Evolutionary conservation across 1,140 invertebrate species (phyloP).

Genomic region (Oscheius sp.): DNA sequence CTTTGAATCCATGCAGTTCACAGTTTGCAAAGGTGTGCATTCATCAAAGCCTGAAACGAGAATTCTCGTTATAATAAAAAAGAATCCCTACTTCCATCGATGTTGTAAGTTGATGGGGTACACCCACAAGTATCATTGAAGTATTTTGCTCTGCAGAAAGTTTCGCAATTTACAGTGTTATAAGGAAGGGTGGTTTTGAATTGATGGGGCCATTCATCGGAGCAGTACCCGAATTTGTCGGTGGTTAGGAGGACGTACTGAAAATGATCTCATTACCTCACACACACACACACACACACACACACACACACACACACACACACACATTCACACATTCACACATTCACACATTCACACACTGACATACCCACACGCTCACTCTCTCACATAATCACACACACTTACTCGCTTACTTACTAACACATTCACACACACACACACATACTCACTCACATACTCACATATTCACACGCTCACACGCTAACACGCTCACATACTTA

Average conservation of each 20-base stretch:
- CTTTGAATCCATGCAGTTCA: neutral
- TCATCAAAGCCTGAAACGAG: neutral
- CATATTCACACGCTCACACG: no score
- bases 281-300: no score
- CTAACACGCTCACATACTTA: no score
- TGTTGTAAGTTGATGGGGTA: conserved; percentile 53
- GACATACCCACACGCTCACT: no score
- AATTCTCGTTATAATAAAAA: neutral
- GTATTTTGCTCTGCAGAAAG: conserved; percentile 50
- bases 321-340: no score
- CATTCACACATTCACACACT: no score
- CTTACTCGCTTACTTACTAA: no score
- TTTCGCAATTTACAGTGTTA: conserved; percentile 46
- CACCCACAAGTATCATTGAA: conserved; percentile 56
- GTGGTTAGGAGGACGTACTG: conserved; percentile 50
- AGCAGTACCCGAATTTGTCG: conserved; percentile 53
- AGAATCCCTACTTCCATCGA: conserved; percentile 23
- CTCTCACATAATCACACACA: no score
- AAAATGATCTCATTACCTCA: conserved; percentile 21
- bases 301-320: no score
- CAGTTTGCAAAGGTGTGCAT: neutral
- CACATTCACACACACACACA: no score
- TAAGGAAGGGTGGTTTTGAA: conserved; percentile 36
- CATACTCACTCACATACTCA: no score
- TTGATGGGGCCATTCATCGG: conserved; percentile 47